These are phyloP conservation scores for Drosophila pandora DNA, from an alignment of 1,140 invertebrate species.

Conservation along the genomic window DNA sequence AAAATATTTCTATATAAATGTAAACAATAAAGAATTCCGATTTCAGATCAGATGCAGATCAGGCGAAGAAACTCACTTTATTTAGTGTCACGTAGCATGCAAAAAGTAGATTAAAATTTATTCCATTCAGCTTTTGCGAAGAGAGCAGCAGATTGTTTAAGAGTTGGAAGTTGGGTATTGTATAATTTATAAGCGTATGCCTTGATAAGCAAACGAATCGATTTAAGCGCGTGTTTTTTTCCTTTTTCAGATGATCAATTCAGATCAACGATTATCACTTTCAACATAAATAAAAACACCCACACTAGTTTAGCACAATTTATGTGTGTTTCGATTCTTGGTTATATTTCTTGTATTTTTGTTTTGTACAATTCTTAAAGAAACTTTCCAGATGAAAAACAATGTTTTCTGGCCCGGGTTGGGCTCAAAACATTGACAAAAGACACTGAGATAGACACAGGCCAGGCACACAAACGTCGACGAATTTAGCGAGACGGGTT, in stretches of 20 bases:
- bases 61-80: conserved; percentile 56
- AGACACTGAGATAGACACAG: conserved; percentile 26
- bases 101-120: conserved; percentile 43
- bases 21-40: conserved; percentile 17
- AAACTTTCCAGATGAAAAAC: conserved; percentile 26
- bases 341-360: background rate
- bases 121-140: conserved; percentile 58
- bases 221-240: conserved; percentile 28
- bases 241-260: conserved; percentile 17
- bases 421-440: conserved; percentile 43
- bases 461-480: conserved; percentile 32
- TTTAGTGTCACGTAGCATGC: conserved; percentile 63
- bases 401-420: conserved; percentile 5
- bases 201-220: conserved; percentile 24
- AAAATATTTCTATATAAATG: conserved; percentile 10
- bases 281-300: conserved; percentile 24
- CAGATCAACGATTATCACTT: conserved; percentile 20
- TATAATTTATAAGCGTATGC: conserved; percentile 41
- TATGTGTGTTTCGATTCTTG: conserved; percentile 8
- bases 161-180: conserved; percentile 31
- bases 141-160: conserved; percentile 31
- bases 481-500: conserved; percentile 51
- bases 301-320: conserved; percentile 15
- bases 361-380: background rate
- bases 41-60: conserved; percentile 8